Percentiles rank a stretch among this genome's conserved stretches.
These are phyloP conservation scores for Bucco capensis DNA, from an alignment of 2,113 vertebrate species.

Conservation along the genomic window DNA sequence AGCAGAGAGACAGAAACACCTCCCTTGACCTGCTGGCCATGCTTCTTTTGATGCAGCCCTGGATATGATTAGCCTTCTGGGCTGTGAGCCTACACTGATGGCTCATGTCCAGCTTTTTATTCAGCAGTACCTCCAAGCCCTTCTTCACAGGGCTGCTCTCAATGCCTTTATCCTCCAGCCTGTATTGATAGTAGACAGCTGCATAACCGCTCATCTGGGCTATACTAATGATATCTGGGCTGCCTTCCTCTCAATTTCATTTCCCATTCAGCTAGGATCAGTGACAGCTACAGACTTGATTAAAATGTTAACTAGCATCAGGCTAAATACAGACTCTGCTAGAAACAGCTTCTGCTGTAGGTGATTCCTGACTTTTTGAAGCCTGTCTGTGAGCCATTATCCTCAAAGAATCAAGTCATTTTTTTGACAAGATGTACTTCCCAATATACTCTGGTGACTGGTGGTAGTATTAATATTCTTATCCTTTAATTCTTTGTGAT, in stretches of 20 bases:
- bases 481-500: neutral
- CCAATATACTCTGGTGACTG: neutral
- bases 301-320: neutral
- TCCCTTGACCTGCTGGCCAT: neutral
- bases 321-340: neutral
- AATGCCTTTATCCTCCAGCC: neutral
- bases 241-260: neutral
- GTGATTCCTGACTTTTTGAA: neutral
- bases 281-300: neutral
- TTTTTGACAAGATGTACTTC: neutral
- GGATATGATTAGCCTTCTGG: neutral
- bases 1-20: neutral
- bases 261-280: neutral
- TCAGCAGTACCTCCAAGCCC: neutral
- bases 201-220: neutral
- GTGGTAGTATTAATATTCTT: neutral
- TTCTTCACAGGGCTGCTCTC: neutral
- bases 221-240: neutral
- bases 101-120: neutral
- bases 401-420: neutral
- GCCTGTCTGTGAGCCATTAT: neutral
- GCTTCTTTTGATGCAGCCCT: neutral
- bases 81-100: accelerated
- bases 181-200: neutral
- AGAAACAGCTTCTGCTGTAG: neutral